Conservation (phyloP, 2,888 invertebrate species). For the Timema cristinae region DNA sequence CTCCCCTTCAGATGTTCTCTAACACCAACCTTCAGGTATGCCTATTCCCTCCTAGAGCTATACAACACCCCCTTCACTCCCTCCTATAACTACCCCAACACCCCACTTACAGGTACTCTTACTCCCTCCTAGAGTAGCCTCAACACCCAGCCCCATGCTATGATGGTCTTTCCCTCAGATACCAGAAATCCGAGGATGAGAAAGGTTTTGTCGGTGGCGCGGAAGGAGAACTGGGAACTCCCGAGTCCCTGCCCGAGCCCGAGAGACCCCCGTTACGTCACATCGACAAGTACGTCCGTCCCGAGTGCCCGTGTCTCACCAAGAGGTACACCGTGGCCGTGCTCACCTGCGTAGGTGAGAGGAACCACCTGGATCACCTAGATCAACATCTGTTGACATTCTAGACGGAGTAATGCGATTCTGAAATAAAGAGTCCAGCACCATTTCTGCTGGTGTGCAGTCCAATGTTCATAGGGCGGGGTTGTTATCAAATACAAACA, state of each 20-base stretch:
- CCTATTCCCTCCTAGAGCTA: too few relatives aligned
- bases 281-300: constrained; percentile 82
- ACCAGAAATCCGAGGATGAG: constrained; percentile 41
- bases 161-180: constrained; percentile 21
- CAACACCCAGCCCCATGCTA: neutral
- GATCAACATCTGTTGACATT: too few relatives aligned
- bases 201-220: constrained; percentile 44
- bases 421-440: neutral
- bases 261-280: constrained; percentile 80
- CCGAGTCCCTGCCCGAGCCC: constrained; percentile 74
- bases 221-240: constrained; percentile 33
- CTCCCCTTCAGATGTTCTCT: too few relatives aligned
- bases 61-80: too few relatives aligned
- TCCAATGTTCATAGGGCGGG: too few relatives aligned
- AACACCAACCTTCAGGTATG: too few relatives aligned
- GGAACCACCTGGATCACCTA: neutral
- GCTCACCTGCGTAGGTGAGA: constrained; percentile 70
- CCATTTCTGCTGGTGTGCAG: too few relatives aligned
- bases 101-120: too few relatives aligned
- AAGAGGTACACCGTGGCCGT: constrained; percentile 85
- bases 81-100: too few relatives aligned
- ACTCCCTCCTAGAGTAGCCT: too few relatives aligned
- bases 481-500: too few relatives aligned
- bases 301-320: constrained; percentile 80
- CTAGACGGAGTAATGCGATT: too few relatives aligned